A percentile compares a stretch with the other conserved stretches of the same genome.
Conservation (phyloP, 2,113 vertebrate species). For the Emydocephalus ijimae region DNA sequence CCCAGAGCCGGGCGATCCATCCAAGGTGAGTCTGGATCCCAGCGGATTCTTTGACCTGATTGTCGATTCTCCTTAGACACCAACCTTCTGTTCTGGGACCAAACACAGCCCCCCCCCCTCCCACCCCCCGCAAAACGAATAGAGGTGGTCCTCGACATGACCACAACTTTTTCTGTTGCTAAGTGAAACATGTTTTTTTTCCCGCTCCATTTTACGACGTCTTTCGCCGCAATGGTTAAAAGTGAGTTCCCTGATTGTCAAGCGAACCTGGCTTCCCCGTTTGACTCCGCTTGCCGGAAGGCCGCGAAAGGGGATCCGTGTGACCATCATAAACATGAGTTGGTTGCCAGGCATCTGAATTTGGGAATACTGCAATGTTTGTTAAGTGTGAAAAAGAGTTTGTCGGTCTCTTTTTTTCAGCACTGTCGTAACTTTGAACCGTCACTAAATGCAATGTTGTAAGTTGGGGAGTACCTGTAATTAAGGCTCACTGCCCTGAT, state of each 20-base stretch:
- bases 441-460: neutral
- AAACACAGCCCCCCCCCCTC: accelerated
- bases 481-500: neutral
- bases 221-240: neutral
- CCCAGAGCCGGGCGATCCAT: too few species aligned
- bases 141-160: neutral
- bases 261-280: neutral
- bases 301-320: neutral
- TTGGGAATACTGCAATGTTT: neutral
- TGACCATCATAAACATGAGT: neutral
- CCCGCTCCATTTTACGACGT: neutral
- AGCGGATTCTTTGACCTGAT: neutral
- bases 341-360: neutral
- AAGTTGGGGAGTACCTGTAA: neutral
- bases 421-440: neutral
- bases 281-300: neutral
- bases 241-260: neutral
- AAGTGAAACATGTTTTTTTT: too few species aligned
- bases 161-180: neutral
- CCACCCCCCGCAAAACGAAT: neutral
- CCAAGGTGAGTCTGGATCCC: neutral
- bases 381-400: neutral
- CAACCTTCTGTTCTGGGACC: neutral
- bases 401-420: neutral
- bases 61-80: neutral